Evolutionary conservation across 2,113 vertebrate genomes (phyloP), one percentile per base, ranked within the genome.

Genomic region (Notothenia rossii): DNA sequence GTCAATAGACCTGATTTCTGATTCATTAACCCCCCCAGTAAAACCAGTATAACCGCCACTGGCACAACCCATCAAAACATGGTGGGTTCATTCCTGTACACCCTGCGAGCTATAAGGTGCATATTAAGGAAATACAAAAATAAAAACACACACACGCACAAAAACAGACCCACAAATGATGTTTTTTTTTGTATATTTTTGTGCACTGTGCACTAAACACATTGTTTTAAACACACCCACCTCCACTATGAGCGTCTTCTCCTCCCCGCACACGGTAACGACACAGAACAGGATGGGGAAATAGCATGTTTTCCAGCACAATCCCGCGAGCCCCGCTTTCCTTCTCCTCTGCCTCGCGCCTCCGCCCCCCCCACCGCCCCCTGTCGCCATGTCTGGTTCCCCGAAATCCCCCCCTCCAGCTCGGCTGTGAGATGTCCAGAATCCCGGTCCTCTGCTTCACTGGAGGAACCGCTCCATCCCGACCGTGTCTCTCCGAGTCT

Each of bases 211-310:
- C 12, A 29, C 29, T 29, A 29, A 25, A 25, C 29, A 29, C 29
- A 3, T 29, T 29, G 29, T 46, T 46, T 46, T n/a, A 3, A 10
- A 43, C 60, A 22, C 25, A 29, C 54, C 55, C 89, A 96, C 95
- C 95, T 95, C 94, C 29, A 95, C 94, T 3, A 95, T 94, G 83
- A 95, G 93, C 71, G 94, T 94, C 88, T 87, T 93, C 85, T 96
- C 94, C 71, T 95, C 94, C 4, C 93, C 95, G 81, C 93, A 93
- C 12, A 94, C 93, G 2, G 93, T 94, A 3, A 95, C 90, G 56
- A 95, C 91, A 93, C 94, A 95, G 76, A 96, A 88, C 76, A 95
- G 67, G 10, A 94, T 83, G 58, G 94, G 94, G 58, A 95, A 90
- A 88, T 89, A 96, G 90, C 94, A 94, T 81, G 87, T 93, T 72